Percentiles rank a stretch among this genome's conserved stretches.
These are phyloP conservation scores for Engystomops pustulosus DNA, from an alignment of 2,113 vertebrate species.

Conservation along the genomic window DNA sequence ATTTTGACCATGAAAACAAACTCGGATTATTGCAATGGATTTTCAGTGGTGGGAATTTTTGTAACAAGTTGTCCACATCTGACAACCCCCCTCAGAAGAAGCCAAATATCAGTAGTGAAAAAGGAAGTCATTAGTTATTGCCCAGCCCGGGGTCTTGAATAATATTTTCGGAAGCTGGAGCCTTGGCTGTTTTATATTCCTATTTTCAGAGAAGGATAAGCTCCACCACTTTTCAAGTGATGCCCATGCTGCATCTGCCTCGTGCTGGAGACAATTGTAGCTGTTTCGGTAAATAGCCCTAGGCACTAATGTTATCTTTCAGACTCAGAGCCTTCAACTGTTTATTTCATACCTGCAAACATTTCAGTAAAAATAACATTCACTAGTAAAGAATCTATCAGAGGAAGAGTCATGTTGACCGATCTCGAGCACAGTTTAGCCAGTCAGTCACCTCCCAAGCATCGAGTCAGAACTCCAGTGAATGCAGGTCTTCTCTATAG, in stretches of 20 bases:
- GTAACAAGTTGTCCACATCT: no score
- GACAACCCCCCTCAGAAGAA: no score
- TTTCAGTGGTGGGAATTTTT: no score
- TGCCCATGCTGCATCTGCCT: background rate
- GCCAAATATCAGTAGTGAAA: no score
- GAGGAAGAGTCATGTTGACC: background rate
- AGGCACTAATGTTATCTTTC: conserved; percentile 16
- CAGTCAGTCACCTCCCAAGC: background rate
- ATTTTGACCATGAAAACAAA: no score
- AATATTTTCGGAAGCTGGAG: no score
- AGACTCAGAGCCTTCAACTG: background rate
- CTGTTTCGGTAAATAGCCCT: conserved; percentile 9
- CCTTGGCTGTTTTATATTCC: no score
- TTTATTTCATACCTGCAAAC: conserved; percentile 10
- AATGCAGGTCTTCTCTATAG: background rate
- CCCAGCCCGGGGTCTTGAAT: no score
- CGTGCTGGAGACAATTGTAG: background rate
- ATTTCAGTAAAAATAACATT: background rate
- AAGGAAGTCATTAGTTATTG: no score
- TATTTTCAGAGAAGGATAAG: no score
- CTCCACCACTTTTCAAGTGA: no score
- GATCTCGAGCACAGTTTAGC: background rate
- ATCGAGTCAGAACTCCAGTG: background rate
- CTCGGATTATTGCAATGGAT: no score
- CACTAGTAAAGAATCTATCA: conserved; percentile 1